Base-by-base conservation (phyloP, 2,797 vertebrate species). In the Thaleichthys pacificus region DNA sequence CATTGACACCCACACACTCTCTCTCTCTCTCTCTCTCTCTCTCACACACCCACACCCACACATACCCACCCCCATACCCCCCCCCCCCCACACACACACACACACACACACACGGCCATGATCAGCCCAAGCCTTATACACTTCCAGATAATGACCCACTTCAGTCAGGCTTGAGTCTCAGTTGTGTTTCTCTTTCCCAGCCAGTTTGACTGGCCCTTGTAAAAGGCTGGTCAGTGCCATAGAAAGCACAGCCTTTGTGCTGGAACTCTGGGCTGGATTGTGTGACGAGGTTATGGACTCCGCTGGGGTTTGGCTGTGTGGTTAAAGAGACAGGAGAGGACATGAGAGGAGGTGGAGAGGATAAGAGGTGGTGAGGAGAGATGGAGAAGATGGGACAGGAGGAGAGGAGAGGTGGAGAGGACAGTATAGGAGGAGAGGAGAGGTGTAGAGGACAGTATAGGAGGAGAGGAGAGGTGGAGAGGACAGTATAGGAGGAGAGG, bases 381-480 rank as follows among this genome's bases (percentile, higher is more conserved):
- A 8, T 6, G 58, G 58, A 21, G n/a, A 26, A 22, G 22, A 22
- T 5, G 21, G n/a, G 58, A 26, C 1, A 35, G 21, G 49, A 63
- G 58, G 63, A 47, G 63, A 70, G 58, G 64, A 69, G 70, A 73
- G 35, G 6, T 8, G 60, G 1, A 24, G 3, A 26, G 21, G 60
- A 26, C 5, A 32, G 21, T 32, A 64, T 21, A 66, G 60, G 64
- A 73, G 58, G 62, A 69, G 69, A 73, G 35, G 61, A 28, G 38
- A 42, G 5, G 8, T 38, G 26, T 54, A 76, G 76, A 78, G 77
- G 75, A 58, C 0, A 6, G 19, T 19, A 77, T 69, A 61, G 63
- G 60, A 14, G 26, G 2, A 35, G 12, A 4, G n/a, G 63, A 35
- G 4, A 21, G n/a, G 7, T 7, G 22, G 11, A 22, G 0, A 26